Percentiles rank a stretch among this genome's conserved stretches.
Evolutionary conservation across 2,888 invertebrate species (phyloP).

Genomic region (Drymonia ruficornis): DNA sequence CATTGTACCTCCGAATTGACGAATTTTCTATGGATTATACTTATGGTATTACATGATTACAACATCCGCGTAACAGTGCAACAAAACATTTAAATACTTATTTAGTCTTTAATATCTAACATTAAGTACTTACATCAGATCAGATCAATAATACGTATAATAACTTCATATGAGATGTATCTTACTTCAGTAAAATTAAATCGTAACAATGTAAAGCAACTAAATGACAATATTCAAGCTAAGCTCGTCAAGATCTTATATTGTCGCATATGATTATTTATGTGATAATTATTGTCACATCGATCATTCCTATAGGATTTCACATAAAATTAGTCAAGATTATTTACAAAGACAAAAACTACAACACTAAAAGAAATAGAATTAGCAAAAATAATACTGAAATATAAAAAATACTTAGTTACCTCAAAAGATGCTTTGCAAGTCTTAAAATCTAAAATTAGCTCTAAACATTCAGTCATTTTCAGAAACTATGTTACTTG

Average conservation of each 20-base stretch:
- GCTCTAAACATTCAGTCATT: slow-evolving; percentile 75
- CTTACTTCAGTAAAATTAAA: slow-evolving; percentile 21
- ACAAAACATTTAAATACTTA: slow-evolving; percentile 32
- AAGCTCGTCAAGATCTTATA: slow-evolving; percentile 74
- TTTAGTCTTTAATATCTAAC: slow-evolving; percentile 30
- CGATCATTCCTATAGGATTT: slow-evolving; percentile 52
- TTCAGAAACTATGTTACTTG: slow-evolving; percentile 64
- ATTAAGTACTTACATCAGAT: slow-evolving; percentile 30
- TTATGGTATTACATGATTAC: slow-evolving; percentile 24
- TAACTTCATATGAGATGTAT: slow-evolving; percentile 16
- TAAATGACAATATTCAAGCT: slow-evolving; percentile 51
- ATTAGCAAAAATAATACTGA: slow-evolving; percentile 56
- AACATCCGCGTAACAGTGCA: slow-evolving; percentile 35
- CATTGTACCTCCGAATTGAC: slow-evolving; percentile 1
- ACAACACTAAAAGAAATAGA: slow-evolving; percentile 32
- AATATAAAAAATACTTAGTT: slow-evolving; percentile 46
- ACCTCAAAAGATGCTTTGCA: slow-evolving; percentile 30
- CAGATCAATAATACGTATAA: slow-evolving; percentile 9
- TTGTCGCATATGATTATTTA: slow-evolving; percentile 65
- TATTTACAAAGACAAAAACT: slow-evolving; percentile 39
- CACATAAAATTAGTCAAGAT: slow-evolving; percentile 38
- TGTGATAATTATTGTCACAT: slow-evolving; percentile 81
- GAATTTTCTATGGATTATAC: background rate
- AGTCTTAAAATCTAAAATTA: slow-evolving; percentile 33
- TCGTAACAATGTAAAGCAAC: slow-evolving; percentile 32